These are phyloP conservation scores for Lepus europaeus DNA, from an alignment of 2,113 vertebrate genomes.

Conservation along the genomic window DNA sequence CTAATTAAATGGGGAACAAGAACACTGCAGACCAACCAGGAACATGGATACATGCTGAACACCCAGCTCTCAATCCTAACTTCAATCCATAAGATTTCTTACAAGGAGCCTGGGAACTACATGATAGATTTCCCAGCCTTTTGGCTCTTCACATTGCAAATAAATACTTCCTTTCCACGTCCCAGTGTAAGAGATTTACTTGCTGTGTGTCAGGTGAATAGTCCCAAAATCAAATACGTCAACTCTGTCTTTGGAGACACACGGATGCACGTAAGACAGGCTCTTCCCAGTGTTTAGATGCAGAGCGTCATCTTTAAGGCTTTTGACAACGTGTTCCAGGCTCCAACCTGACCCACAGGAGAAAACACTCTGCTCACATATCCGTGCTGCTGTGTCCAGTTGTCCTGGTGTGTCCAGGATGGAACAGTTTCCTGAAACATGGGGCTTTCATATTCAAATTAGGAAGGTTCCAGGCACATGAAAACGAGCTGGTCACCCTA, in stretches of 20 bases:
- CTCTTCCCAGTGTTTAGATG: not conserved
- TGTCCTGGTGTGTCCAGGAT: not conserved
- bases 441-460: not conserved
- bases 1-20: too few species aligned
- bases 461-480: not conserved
- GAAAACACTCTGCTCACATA: not conserved
- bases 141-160: too few species aligned
- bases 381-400: accelerated
- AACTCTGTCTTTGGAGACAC: not conserved
- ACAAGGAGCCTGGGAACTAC: too few species aligned
- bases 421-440: not conserved
- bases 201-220: too few species aligned
- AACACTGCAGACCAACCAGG: too few species aligned
- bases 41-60: too few species aligned
- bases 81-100: too few species aligned
- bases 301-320: not conserved
- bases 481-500: not conserved
- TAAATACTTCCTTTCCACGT: too few species aligned
- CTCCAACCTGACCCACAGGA: not conserved
- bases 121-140: too few species aligned
- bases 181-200: too few species aligned
- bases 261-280: not conserved
- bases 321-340: not conserved
- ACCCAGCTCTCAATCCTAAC: too few species aligned
- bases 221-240: not conserved